Conservation (phyloP, 2,113 vertebrate species). For the Otis tarda region DNA sequence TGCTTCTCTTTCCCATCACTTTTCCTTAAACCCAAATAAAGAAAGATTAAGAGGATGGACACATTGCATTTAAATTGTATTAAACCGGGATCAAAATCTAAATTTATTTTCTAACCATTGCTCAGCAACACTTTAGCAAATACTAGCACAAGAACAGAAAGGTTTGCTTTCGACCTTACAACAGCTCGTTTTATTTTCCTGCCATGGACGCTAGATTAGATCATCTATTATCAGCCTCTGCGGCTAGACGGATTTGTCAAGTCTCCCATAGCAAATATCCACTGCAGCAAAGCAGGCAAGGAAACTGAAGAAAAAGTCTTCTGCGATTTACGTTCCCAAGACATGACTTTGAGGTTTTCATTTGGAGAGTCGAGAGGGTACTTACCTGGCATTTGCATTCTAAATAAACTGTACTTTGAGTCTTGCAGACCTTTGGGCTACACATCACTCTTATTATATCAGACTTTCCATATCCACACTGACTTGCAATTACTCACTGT, state of each 20-base stretch:
- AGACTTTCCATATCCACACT: neutral
- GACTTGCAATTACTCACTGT: neutral
- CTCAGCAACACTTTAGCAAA: too few relatives aligned
- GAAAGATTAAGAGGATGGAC: neutral
- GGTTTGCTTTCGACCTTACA: neutral
- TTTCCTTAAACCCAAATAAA: neutral
- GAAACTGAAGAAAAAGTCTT: neutral
- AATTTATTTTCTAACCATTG: neutral
- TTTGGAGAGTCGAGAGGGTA: neutral
- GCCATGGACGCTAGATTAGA: neutral
- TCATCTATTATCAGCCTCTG: neutral
- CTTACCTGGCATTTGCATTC: neutral
- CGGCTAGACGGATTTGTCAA: neutral
- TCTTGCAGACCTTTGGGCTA: neutral
- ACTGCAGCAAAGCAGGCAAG: neutral
- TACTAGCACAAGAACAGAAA: neutral
- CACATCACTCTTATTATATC: neutral
- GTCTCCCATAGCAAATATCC: neutral
- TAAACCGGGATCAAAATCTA: neutral
- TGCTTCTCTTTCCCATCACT: neutral
- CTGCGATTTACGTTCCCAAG: neutral
- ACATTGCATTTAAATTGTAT: neutral
- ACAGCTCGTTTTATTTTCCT: conserved; percentile 25
- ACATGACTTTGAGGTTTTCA: neutral
- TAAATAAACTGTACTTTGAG: neutral